Conservation (phyloP, 1,140 invertebrate genomes). For the Drosophila azteca region DNA sequence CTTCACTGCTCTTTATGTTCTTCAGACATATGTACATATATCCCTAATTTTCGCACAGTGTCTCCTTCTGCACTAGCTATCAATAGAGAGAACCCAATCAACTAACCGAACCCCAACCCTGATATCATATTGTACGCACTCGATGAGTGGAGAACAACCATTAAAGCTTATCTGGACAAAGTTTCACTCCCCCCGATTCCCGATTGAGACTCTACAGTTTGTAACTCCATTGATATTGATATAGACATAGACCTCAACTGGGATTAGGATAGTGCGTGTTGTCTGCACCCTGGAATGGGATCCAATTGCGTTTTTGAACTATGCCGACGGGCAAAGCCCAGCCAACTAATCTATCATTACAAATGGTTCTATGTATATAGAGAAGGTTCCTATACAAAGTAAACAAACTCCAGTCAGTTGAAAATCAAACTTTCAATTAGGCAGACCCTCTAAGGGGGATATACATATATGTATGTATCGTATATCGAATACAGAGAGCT, state of each 20-base stretch:
- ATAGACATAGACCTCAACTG: constrained; percentile 77
- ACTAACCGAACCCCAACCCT: constrained; percentile 14
- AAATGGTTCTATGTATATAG: constrained; percentile 6
- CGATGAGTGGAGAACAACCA: constrained; percentile 58
- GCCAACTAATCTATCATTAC: constrained; percentile 54
- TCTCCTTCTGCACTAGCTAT: constrained; percentile 8
- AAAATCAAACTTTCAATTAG: constrained; percentile 60
- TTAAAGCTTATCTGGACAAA: constrained; percentile 73
- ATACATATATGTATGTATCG: too few relatives aligned
- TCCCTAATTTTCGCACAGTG: constrained; percentile 35
- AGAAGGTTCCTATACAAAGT: constrained; percentile 5
- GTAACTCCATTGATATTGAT: constrained; percentile 59
- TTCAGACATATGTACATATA: too few relatives aligned
- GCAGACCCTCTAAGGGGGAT: neutral
- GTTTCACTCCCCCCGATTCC: constrained; percentile 22
- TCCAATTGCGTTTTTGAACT: constrained; percentile 48
- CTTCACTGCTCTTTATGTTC: too few relatives aligned
- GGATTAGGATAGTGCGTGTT: constrained; percentile 64
- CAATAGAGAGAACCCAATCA: constrained; percentile 33
- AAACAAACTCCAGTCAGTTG: constrained; percentile 43
- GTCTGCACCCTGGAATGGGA: constrained; percentile 5
- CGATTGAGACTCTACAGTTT: constrained; percentile 14
- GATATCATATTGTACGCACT: constrained; percentile 28
- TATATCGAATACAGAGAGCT: constrained; percentile 18
- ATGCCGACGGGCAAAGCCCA: constrained; percentile 54